Evolutionary conservation across 2,888 invertebrate species (phyloP), one percentile per base, ranked within the genome.

Genomic region (Morpho helenor): DNA sequence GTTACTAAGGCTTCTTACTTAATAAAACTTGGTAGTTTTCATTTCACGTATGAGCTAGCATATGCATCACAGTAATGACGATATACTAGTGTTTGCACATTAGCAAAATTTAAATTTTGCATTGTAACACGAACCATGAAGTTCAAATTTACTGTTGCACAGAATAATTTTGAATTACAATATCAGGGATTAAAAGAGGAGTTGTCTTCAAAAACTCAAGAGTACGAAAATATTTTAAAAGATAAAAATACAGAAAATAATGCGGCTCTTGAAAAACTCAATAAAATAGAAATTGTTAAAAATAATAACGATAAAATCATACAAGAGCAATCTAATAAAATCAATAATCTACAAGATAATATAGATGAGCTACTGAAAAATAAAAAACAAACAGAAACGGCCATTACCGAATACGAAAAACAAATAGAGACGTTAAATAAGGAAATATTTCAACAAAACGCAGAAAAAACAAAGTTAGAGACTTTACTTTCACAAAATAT

Each of bases 211-310:
- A 82, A 77, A 68, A 77, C 62, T 54, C 64, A 72, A 53, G 72
- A 81, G 48, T 70, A 77, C 60, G 76, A 82, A 59, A 67, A 69
- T 40, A 64, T 56, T 42, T 59, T 85, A n/a, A 66, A 56, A 56
- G 60, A 69, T 42, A 84, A 80, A 72, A 79, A 85, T 53, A 54
- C 53, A 8, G 79, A 83, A 74, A 67, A 83, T 23, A 76, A 79
- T 64, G 72, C 76, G 23, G 68, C 76, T 16, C 45, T 76, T 16
- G 71, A 76, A 8, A 75, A 80, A 62, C 62, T 84, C 39, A 66
- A 48, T 56, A 74, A 81, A 59, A 68, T 79, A 44, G 71, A 80
- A 61, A 68, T 44, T 49, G 66, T 60, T 22, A 77, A 74, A 65
- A 57, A 43, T 44, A 61, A 56, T 49, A 72, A 76, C 49, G 75